These are phyloP conservation scores for Buphagus erythrorhynchus DNA, from an alignment of 2,797 vertebrate genomes.

Conservation along the genomic window DNA sequence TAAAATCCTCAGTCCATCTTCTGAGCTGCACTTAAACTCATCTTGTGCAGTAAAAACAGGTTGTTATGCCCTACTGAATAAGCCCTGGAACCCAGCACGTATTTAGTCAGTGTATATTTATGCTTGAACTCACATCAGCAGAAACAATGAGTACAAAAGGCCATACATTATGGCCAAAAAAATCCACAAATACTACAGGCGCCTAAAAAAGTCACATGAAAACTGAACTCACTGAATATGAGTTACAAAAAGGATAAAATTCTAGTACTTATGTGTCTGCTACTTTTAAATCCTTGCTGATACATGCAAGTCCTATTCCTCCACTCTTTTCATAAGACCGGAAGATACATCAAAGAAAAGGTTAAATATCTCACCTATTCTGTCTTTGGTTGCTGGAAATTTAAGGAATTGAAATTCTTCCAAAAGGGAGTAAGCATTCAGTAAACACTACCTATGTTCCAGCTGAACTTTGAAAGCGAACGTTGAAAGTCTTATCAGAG, in stretches of 20 bases:
- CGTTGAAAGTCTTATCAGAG: conserved; percentile 35
- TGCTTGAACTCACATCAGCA: background rate
- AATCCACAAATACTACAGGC: background rate
- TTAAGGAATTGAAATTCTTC: background rate
- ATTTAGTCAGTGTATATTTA: background rate
- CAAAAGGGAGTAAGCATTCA: background rate
- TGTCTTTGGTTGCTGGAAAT: background rate
- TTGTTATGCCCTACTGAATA: background rate
- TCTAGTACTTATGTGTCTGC: background rate
- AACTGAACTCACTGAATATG: background rate
- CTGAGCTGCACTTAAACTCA: background rate
- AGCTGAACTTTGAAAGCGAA: conserved; percentile 22
- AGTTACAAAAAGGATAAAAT: background rate
- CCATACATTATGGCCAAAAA: background rate
- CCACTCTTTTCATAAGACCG: background rate
- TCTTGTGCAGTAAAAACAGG: background rate
- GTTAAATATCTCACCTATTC: background rate
- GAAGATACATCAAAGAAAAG: background rate
- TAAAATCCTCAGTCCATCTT: background rate
- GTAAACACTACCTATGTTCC: background rate
- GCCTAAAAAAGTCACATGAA: background rate
- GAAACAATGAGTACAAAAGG: background rate
- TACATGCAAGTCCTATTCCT: background rate
- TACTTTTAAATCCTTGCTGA: background rate
- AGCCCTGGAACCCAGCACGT: background rate